Evolutionary conservation across 23 tunicate genomes (phyloP), one percentile per base, ranked within the genome.

Genomic region (Trididemnum miniatum): DNA sequence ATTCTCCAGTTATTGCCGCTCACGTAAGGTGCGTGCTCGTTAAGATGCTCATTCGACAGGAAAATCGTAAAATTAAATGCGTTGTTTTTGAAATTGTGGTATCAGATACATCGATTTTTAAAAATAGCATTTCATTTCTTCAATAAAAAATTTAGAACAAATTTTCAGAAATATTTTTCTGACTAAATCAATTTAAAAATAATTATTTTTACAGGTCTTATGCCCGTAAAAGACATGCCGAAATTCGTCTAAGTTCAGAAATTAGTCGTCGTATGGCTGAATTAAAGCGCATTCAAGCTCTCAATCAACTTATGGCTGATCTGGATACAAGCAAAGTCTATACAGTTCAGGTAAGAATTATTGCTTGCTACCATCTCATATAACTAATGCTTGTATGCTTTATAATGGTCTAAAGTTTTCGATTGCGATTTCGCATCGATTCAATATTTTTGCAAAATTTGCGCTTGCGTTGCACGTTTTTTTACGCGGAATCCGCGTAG

Each of bases 171-270:
- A n/a, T n/a, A n/a, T n/a, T n/a, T n/a, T n/a, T n/a, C n/a, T n/a
- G n/a, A n/a, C n/a, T n/a, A n/a, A n/a, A n/a, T n/a, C n/a, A n/a
- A n/a, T n/a, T n/a, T n/a, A n/a, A n/a, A n/a, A n/a, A n/a, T n/a
- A n/a, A n/a, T n/a, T n/a, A n/a, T n/a, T 79, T 71, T 71, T 79
- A 9, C 80, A 86, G 90, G 59, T 64, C 84, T 0, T 69, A 51
- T 25, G 79, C 90, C 0, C 77, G 90, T 2, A 86, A 86, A 59
- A 71, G 90, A 50, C 90, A 86, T 59, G 84, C 90, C 72, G 90
- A 86, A 59, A 86, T 86, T 37, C 90, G 90, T 36, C 30, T 86
- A 22, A 28, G 62, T 27, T 35, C 72, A 0, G 84, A 86, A 71
- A 78, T 78, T 65, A 54, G 69, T 2, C 79, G 80, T 7, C 15